Conservation (phyloP, 2,113 vertebrate genomes). For the Otocyon megalotis region DNA sequence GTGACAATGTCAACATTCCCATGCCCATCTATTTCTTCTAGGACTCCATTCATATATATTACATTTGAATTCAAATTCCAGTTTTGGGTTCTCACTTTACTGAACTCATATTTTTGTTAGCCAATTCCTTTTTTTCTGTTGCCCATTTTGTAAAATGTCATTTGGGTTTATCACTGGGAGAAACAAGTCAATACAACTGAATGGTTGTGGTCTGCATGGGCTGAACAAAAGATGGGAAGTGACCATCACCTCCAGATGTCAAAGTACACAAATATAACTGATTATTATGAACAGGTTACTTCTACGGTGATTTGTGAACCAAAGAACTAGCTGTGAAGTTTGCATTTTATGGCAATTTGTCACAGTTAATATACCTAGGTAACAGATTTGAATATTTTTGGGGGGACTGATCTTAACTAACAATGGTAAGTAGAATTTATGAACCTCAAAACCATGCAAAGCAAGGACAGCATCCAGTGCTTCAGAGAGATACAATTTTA, state of each 20-base stretch:
- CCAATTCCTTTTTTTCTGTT: background rate
- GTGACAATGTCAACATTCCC: background rate
- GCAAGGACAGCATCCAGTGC: background rate
- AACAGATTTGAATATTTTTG: background rate
- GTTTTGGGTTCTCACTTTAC: background rate
- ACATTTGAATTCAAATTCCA: background rate
- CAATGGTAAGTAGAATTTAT: background rate
- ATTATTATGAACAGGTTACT: background rate
- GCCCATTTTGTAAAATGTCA: background rate
- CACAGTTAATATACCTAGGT: background rate
- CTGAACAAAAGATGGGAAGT: background rate
- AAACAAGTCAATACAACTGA: background rate
- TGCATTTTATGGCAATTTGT: background rate
- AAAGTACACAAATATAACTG: background rate
- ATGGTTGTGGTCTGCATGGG: accelerated
- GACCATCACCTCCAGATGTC: background rate
- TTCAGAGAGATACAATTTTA: background rate
- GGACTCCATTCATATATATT: background rate
- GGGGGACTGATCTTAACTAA: background rate
- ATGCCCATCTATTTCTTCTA: background rate
- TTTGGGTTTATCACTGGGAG: background rate
- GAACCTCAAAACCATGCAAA: background rate
- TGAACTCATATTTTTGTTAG: background rate
- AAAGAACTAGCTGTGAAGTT: background rate
- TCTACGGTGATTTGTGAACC: background rate